Evolutionary conservation across 2,113 vertebrate genomes (phyloP).

Genomic region (Brevimyrus niger): DNA sequence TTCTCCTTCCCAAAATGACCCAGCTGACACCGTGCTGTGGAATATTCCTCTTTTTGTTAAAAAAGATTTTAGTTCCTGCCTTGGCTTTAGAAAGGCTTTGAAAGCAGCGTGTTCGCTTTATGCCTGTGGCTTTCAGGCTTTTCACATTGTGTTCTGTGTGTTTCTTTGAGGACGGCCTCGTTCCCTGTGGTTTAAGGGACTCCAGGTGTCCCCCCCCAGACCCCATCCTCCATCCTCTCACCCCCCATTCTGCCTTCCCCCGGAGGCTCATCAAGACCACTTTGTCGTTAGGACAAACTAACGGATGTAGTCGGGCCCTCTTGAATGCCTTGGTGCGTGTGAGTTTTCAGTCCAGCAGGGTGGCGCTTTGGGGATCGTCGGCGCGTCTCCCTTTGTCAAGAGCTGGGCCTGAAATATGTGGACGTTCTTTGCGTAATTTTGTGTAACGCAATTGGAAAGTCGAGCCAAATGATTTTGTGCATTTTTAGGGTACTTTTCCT

Average conservation of each 20-base stretch:
- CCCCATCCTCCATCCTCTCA: not conserved
- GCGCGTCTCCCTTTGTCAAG: not conserved
- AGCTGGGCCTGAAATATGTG: not conserved
- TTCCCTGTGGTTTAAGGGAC: not conserved
- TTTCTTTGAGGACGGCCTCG: not conserved
- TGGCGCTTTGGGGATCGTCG: not conserved
- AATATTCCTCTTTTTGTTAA: constrained; percentile 25
- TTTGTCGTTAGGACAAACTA: not conserved
- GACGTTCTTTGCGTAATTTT: not conserved
- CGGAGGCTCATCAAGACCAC: not conserved
- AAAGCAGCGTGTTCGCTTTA: constrained; percentile 24
- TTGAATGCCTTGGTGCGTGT: not conserved
- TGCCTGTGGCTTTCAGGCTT: not conserved
- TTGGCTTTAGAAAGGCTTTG: constrained; percentile 29
- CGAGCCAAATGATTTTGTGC: not conserved
- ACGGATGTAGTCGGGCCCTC: not conserved
- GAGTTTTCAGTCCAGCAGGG: not conserved
- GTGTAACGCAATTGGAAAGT: not conserved
- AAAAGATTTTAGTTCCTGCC: constrained; percentile 50
- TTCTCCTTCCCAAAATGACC: not conserved
- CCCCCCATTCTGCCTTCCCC: not conserved
- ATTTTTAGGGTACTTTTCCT: not conserved
- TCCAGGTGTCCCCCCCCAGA: not conserved
- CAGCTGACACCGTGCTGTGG: constrained; percentile 39
- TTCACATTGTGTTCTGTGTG: not conserved